phyloP scores from a whole-genome alignment of 1,140 invertebrate genomes.

The Drosophila rufa region DNA sequence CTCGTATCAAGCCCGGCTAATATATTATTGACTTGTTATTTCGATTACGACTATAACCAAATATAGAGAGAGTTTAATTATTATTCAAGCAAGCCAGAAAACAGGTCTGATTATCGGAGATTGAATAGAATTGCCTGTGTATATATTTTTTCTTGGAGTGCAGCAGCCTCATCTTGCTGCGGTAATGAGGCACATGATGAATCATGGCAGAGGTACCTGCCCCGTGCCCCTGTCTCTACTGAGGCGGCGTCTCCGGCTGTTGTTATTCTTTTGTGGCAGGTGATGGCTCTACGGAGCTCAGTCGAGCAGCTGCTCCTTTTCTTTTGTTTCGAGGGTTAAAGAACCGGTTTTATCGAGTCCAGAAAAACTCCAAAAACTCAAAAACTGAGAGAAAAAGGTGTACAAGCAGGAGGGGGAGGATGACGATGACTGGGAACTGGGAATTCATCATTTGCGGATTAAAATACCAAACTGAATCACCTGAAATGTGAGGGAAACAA shows the following conservation, averaged over 20 bases:
- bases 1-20: neutral
- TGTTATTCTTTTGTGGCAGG: conserved; percentile 37
- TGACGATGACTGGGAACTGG: neutral
- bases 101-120: conserved; percentile 3
- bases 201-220: conserved; percentile 49
- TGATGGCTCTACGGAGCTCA: conserved; percentile 30
- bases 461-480: conserved; percentile 27
- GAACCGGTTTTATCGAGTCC: conserved; percentile 38
- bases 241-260: conserved; percentile 28
- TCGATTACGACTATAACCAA: neutral
- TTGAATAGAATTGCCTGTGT: neutral
- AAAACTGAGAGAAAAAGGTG: conserved; percentile 9
- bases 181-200: conserved; percentile 64
- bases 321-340: conserved; percentile 16
- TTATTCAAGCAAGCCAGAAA: neutral
- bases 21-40: neutral
- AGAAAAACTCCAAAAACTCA: conserved; percentile 13
- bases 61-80: neutral
- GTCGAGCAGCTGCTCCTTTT: conserved; percentile 45
- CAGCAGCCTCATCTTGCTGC: conserved; percentile 20
- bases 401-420: neutral
- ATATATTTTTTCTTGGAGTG: conserved; percentile 18
- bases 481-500: conserved; percentile 1
- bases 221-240: neutral
- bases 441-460: conserved; percentile 30